Evolutionary conservation across 2,888 invertebrate species (phyloP), one percentile per base, ranked within the genome.

Genomic region (Temnothorax unifasciatus): DNA sequence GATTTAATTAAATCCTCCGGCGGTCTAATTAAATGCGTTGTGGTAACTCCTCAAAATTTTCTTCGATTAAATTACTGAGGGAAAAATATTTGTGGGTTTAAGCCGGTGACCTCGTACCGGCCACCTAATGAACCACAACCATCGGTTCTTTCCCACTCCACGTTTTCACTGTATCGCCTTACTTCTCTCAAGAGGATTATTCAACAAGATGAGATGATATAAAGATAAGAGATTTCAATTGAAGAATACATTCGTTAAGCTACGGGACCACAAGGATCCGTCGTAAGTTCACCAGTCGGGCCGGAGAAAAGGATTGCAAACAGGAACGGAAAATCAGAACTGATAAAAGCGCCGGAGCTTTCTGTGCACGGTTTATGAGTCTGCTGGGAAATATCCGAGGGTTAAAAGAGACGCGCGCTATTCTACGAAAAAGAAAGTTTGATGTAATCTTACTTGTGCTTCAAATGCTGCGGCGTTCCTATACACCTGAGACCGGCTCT

Each of bases 401-500:
- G 15, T n/a, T 47, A 6, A 47, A 29, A 47, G 57, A 15, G 25
- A 57, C 25, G 4, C n/a, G n/a, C 4, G 34, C 34, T 54, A 64
- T 44, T 68, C 29, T 8, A 34, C 57, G 15, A 74, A 77, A 25
- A 34, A 68, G 25, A 11, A 61, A 47, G 61, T 54, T 44, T 52
- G 41, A 54, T n/a, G 21, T 54, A 50, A 59, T 79, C 93, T n/a
- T 91, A 97, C 96, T 96, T 96, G 89, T 95, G 95, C 85, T 96
- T 96, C 41, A 96, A 94, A 92, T 96, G 96, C 89, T 96, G 96
- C 11, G 96, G 95, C 83, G 96, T 95, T 57, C 96, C 96, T 54
- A 96, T 94, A 95, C 96, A 95, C 94, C 96, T 93, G 92, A 96
- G 94, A 87, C 93, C 96, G 91, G 95, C 97, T 92, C 95, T 96